Percentiles rank a stretch among this genome's conserved stretches.
Conservation (phyloP, 2,113 vertebrate species). For the Grammomys dolichurus region DNA sequence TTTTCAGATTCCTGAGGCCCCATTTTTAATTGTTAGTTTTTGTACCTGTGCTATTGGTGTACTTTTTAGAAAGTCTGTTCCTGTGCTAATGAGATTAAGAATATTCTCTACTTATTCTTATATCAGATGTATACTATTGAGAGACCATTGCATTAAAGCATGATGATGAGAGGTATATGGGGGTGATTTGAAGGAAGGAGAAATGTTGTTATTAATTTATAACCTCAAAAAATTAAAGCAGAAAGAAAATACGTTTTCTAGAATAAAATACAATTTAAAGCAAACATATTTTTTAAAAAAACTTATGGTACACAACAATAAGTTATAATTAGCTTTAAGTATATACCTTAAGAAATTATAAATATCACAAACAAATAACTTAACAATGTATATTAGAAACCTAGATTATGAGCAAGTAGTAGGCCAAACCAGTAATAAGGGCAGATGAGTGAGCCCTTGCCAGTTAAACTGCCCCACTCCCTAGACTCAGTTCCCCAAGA, state of each 20-base stretch:
- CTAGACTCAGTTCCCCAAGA: no score
- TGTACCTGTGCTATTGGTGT: no score
- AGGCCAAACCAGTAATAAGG: no score
- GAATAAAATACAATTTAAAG: neutral
- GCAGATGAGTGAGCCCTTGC: no score
- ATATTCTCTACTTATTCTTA: neutral
- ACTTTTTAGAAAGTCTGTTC: no score
- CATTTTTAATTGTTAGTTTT: neutral
- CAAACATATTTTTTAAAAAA: neutral
- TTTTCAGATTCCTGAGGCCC: neutral
- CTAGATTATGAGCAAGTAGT: neutral
- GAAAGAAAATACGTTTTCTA: neutral
- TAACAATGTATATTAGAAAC: neutral
- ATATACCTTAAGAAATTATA: neutral
- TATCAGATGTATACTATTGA: neutral
- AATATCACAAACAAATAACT: neutral
- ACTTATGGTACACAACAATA: neutral
- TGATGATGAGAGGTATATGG: neutral
- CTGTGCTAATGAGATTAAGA: neutral
- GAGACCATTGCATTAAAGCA: neutral
- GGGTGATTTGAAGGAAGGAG: neutral
- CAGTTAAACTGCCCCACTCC: no score
- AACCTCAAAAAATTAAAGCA: neutral
- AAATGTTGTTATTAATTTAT: neutral
- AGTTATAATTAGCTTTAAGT: no score